phyloP scores from a whole-genome alignment of 1,140 invertebrate species.

The Euglossa dilemma region DNA sequence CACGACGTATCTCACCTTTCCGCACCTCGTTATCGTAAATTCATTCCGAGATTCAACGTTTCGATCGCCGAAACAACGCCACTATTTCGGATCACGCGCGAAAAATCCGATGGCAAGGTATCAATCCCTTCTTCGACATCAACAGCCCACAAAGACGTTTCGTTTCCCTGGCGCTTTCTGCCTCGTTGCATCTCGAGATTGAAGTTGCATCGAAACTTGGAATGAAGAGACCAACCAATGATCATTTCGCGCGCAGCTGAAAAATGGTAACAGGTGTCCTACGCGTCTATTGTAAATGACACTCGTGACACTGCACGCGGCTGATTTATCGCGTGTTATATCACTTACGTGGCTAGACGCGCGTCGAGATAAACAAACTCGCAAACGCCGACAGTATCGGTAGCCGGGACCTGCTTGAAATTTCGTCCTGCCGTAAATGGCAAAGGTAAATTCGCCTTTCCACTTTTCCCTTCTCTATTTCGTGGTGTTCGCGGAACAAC shows the following conservation, averaged over 20 bases:
- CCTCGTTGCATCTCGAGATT: neutral
- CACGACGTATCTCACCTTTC: neutral
- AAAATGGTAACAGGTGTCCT: conserved; percentile 47
- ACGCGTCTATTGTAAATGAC: conserved; percentile 36
- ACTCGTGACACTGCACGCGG: neutral
- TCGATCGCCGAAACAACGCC: no score
- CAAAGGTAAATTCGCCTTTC: neutral
- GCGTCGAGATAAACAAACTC: conserved; percentile 24
- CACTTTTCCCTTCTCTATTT: no score
- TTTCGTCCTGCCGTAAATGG: no score
- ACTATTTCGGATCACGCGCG: no score
- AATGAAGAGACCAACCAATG: neutral
- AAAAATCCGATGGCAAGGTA: neutral
- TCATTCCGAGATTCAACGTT: neutral
- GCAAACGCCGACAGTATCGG: no score
- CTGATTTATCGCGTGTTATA: conserved; percentile 37
- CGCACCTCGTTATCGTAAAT: neutral
- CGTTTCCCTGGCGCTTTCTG: neutral
- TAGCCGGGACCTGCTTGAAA: no score
- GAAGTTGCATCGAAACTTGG: neutral
- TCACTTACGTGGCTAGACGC: conserved; percentile 5
- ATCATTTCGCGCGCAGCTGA: neutral
- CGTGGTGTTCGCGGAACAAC: neutral
- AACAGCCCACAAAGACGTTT: neutral
- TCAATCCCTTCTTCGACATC: neutral